These are phyloP conservation scores for Bombus picipes DNA, from an alignment of 1,140 invertebrate species.

Conservation along the genomic window DNA sequence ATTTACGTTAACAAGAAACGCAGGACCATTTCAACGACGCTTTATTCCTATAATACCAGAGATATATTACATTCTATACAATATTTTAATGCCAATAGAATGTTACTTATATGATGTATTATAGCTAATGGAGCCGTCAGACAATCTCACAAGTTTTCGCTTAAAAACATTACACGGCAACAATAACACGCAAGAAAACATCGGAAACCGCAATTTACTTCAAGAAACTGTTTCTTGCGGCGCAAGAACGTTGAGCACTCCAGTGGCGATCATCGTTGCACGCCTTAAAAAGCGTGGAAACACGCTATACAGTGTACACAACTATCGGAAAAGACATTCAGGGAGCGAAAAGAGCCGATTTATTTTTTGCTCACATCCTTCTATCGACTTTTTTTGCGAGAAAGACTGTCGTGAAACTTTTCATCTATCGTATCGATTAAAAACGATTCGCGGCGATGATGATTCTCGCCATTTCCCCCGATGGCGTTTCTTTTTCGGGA, in stretches of 20 bases:
- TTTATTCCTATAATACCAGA: no score
- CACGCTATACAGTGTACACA: background rate
- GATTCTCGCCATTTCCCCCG: constrained; percentile 2
- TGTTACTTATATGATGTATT: no score
- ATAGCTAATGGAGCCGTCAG: no score
- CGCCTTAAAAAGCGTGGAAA: constrained; percentile 18
- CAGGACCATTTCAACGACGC: no score
- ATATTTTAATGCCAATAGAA: no score
- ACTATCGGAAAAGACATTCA: constrained; percentile 49
- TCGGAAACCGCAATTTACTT: background rate
- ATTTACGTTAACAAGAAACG: no score
- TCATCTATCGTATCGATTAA: constrained; percentile 34
- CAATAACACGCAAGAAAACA: background rate
- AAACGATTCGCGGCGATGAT: constrained; percentile 34
- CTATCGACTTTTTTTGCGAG: background rate
- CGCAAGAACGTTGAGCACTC: background rate
- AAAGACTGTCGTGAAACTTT: constrained; percentile 14
- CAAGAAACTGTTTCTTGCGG: background rate
- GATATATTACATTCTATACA: no score
- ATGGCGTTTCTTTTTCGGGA: background rate
- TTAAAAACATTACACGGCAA: background rate
- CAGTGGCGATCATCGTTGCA: background rate
- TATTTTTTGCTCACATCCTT: background rate
- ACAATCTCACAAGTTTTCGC: background rate
- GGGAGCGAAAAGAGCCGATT: background rate